These are phyloP conservation scores for Hydrotaea cyrtoneurina DNA, from an alignment of 2,888 invertebrate species.

Conservation along the genomic window DNA sequence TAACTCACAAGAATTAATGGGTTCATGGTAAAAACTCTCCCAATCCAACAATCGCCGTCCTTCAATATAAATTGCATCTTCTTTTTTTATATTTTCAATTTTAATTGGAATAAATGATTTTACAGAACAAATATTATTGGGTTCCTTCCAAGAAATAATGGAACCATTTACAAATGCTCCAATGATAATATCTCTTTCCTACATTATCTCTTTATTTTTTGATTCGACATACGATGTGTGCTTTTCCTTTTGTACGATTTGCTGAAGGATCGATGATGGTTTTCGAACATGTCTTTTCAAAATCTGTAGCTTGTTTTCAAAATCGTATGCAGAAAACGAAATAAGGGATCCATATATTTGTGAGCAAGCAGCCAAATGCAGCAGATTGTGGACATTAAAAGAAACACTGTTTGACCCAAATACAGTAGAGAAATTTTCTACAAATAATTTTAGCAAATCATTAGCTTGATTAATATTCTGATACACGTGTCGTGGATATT, in stretches of 20 bases:
- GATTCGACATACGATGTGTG: background rate
- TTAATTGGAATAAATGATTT: too few relatives aligned
- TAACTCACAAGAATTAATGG: conserved; percentile 26
- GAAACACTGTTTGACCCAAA: conserved; percentile 41
- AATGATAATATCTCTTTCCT: too few relatives aligned
- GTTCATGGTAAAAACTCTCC: conserved; percentile 7
- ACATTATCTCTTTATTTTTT: background rate
- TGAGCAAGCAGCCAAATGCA: conserved; percentile 35
- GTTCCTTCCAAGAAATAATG: too few relatives aligned
- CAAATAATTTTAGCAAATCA: conserved; percentile 40
- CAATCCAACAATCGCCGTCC: background rate
- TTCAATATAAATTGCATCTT: too few relatives aligned
- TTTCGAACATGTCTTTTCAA: conserved; percentile 7
- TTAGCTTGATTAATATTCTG: too few relatives aligned
- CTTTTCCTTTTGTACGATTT: conserved; percentile 12
- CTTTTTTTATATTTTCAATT: too few relatives aligned
- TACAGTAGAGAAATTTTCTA: conserved; percentile 33
- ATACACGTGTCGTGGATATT: conserved; percentile 23
- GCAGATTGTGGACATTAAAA: conserved; percentile 29
- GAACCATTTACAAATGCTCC: too few relatives aligned
- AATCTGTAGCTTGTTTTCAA: conserved; percentile 1
- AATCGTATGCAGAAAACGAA: conserved; percentile 8
- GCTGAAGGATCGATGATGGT: background rate
- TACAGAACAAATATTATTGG: too few relatives aligned
- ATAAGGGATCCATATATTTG: conserved; percentile 33